These are phyloP conservation scores for Lasioglossum villosulum DNA, from an alignment of 2,888 invertebrate genomes.

Conservation along the genomic window DNA sequence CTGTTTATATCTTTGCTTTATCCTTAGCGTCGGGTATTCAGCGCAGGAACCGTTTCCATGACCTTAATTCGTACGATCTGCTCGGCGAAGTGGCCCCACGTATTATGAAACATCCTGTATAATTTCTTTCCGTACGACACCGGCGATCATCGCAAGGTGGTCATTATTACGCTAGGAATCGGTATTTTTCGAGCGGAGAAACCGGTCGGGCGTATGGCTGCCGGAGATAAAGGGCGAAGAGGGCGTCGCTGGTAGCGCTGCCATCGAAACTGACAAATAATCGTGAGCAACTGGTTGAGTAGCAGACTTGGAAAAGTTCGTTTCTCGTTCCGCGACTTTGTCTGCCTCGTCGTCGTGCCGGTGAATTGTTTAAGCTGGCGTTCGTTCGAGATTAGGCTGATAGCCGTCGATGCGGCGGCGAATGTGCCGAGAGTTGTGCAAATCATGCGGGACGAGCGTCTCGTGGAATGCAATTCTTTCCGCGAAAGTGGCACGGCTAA, in stretches of 20 bases:
- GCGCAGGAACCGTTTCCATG: not conserved
- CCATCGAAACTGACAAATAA: conserved; percentile 51
- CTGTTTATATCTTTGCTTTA: not conserved
- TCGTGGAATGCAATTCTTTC: not conserved
- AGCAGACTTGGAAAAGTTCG: not conserved
- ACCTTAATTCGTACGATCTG: not conserved
- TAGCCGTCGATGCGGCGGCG: not conserved
- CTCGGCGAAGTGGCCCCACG: not conserved
- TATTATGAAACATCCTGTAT: not conserved
- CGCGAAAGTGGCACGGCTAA: not conserved
- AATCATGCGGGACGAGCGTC: conserved; percentile 7
- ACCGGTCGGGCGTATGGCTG: conserved; percentile 55
- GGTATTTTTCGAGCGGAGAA: conserved; percentile 52
- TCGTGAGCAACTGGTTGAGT: not conserved
- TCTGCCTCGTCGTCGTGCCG: not conserved
- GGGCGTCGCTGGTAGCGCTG: conserved; percentile 40
- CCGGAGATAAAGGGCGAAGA: conserved; percentile 17
- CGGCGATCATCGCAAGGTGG: conserved; percentile 31
- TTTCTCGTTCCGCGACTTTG: not conserved
- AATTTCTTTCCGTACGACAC: not conserved
- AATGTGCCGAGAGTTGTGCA: not conserved
- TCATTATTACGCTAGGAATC: conserved; percentile 65
- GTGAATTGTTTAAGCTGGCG: not conserved
- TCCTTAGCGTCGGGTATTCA: not conserved
- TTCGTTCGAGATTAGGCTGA: not conserved